phyloP scores from a whole-genome alignment of 2,888 invertebrate species.

The Napeogenes sylphis region DNA sequence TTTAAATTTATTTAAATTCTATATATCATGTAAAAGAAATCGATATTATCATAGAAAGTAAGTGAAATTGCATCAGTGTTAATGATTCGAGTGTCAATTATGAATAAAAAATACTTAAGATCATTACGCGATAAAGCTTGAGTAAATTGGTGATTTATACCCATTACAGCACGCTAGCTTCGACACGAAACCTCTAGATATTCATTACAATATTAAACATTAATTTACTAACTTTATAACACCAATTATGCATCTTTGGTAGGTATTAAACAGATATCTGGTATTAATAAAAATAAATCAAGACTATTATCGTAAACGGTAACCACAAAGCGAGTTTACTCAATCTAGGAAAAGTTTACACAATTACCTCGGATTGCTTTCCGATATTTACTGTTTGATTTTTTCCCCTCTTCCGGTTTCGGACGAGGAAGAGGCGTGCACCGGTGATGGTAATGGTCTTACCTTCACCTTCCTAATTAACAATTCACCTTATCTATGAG shows the following conservation, averaged over 20 bases:
- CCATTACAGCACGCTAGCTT: constrained; percentile 51
- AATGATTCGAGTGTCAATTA: constrained; percentile 57
- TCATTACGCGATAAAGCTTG: constrained; percentile 53
- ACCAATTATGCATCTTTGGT: neutral
- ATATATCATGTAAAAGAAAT: constrained; percentile 3
- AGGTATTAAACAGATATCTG: neutral
- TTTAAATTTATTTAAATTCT: neutral
- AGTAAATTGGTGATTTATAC: constrained; percentile 29
- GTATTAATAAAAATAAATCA: constrained; percentile 24
- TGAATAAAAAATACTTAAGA: constrained; percentile 47
- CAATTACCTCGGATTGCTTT: constrained; percentile 74
- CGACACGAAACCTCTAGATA: constrained; percentile 21
- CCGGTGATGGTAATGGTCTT: constrained; percentile 57
- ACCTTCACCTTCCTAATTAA: constrained; percentile 71
- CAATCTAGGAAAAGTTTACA: constrained; percentile 56
- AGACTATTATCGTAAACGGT: constrained; percentile 21
- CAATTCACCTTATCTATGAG: constrained; percentile 47
- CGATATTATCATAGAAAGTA: constrained; percentile 1
- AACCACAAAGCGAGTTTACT: constrained; percentile 47
- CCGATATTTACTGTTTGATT: constrained; percentile 75
- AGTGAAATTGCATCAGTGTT: neutral
- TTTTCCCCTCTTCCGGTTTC: constrained; percentile 72
- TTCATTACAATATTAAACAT: constrained; percentile 34
- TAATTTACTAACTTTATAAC: constrained; percentile 17
- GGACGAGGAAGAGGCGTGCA: constrained; percentile 70